Base-by-base conservation (phyloP, 2,113 vertebrate genomes). In the Ptychochromis oligacanthus region DNA sequence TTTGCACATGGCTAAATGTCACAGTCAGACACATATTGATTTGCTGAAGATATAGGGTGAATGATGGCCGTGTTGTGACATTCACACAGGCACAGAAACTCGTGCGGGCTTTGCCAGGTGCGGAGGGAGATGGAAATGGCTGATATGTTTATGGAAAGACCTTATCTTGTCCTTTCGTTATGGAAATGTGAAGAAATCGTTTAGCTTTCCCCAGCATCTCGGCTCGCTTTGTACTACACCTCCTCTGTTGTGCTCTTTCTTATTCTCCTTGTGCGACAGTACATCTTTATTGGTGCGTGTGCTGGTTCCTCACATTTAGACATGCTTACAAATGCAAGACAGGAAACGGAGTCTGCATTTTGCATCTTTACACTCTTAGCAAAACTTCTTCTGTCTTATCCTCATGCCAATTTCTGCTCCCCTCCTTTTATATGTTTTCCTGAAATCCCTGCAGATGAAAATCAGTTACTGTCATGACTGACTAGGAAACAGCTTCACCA, bases 391-490 rank as follows among this genome's bases (percentile, higher is more conserved):
- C 34, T 52, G 17, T 22, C 43, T 84, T 85, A 56, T 62, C 75
- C 77, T 61, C 34, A 9, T 64, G 43, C 65, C 79, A 49, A 78
- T 86, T 85, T 76, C 77, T 55, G 60, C 59, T 74, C 60, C 38
- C 43, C 57, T 58, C 4, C 3, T 83, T 87, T 84, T 36, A 26
- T 72, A 86, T 85, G 75, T 85, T 75, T 83, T 90, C 81, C 82
- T 83, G 54, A 70, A 84, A 77, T 61, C 75, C 77, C 84, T 76
- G n/a, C 80, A 62, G 91, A 95, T 95, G 92, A 88, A 93, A 94
- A 92, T 93, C 93, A 88, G 88, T 93, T 91, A 91, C 87, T 85
- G 84, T 92, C 91, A 89, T 93, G 92, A 93, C 75, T 93, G 93
- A 94, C 91, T 91, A 80, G 75, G 80, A 90, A 90, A 88, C 87